Evolutionary conservation across 1,140 invertebrate species (phyloP).

Genomic region (Chrysopa pallens): DNA sequence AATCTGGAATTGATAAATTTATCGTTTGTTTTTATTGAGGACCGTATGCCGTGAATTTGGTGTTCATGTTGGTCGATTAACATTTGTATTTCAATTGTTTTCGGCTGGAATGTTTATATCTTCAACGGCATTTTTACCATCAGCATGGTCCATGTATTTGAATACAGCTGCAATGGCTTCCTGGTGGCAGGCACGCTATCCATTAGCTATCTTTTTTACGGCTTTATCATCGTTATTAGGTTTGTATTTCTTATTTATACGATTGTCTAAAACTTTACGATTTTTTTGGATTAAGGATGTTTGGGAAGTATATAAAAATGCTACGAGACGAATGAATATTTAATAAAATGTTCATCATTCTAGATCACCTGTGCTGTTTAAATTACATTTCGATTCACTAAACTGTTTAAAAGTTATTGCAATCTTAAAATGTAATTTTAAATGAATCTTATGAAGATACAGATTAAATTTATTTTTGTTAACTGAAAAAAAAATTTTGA

Average conservation of each 20-base stretch:
- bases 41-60: slow-evolving; percentile 80
- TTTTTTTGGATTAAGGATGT: background rate
- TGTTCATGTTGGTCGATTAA: slow-evolving; percentile 67
- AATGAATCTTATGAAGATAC: too few species aligned
- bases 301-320: background rate
- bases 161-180: slow-evolving; percentile 63
- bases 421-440: too few species aligned
- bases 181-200: slow-evolving; percentile 67
- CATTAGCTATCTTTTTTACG: slow-evolving; percentile 65
- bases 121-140: slow-evolving; percentile 79
- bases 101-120: slow-evolving; percentile 85
- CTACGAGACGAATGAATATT: background rate
- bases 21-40: slow-evolving; percentile 26
- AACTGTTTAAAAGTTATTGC: too few species aligned
- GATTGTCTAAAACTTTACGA: slow-evolving; percentile 10
- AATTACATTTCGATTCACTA: too few species aligned
- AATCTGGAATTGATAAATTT: slow-evolving; percentile 1
- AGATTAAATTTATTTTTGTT: too few species aligned
- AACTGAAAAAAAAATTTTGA: too few species aligned
- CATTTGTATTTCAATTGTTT: slow-evolving; percentile 65
- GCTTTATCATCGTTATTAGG: slow-evolving; percentile 56
- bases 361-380: too few species aligned
- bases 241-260: slow-evolving; percentile 6
- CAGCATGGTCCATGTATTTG: slow-evolving; percentile 78
- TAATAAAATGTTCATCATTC: too few species aligned